These are phyloP conservation scores for Acronicta alni DNA, from an alignment of 2,888 invertebrate genomes.

Conservation along the genomic window DNA sequence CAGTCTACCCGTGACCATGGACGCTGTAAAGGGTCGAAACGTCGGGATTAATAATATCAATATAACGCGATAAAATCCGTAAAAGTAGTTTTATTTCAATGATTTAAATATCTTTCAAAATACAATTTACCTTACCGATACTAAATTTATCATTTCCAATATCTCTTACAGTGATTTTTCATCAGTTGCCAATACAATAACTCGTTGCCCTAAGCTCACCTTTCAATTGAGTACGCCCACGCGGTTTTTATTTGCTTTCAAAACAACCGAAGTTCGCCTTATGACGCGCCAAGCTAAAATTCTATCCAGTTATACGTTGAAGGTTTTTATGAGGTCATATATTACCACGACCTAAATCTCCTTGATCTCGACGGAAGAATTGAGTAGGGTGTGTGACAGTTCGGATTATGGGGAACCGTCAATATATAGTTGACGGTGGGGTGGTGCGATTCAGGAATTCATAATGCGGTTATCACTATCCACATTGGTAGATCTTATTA, in stretches of 20 bases:
- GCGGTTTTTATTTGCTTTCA: conserved; percentile 38
- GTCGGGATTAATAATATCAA: no score
- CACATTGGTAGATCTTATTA: not conserved
- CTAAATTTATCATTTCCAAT: not conserved
- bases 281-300: conserved; percentile 48
- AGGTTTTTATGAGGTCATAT: conserved; percentile 64
- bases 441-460: conserved; percentile 33
- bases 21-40: no score
- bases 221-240: conserved; percentile 21
- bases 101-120: no score
- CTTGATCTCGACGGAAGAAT: conserved; percentile 65
- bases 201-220: conserved; percentile 18
- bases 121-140: not conserved
- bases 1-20: no score
- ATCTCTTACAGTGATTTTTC: not conserved
- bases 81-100: no score
- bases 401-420: conserved; percentile 62
- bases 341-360: conserved; percentile 68
- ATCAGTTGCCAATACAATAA: conserved; percentile 15
- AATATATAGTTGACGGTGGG: conserved; percentile 48
- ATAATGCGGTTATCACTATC: conserved; percentile 21
- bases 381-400: conserved; percentile 68
- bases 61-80: no score
- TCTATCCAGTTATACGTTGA: conserved; percentile 47
- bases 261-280: conserved; percentile 36